Percentiles rank a stretch among this genome's conserved stretches.
phyloP scores from a whole-genome alignment of 1,140 invertebrate genomes.

The Sinonovacula constricta region DNA sequence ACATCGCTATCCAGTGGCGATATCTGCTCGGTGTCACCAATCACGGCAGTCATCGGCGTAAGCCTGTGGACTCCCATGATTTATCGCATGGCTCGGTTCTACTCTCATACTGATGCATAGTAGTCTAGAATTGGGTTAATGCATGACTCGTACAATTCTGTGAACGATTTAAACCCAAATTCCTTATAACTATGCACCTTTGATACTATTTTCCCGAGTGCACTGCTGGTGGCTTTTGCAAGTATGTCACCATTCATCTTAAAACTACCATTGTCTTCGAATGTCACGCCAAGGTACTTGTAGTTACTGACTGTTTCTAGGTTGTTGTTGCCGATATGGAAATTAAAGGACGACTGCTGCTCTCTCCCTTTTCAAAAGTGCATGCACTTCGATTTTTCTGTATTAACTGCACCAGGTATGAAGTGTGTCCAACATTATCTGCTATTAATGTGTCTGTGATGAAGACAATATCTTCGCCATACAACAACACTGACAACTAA shows the following conservation, averaged over 20 bases:
- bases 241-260: not conserved
- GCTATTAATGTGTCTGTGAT: slow-evolving; percentile 25
- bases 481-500: slow-evolving; percentile 43
- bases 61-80: slow-evolving; percentile 5
- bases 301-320: slow-evolving; percentile 42
- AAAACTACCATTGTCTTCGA: slow-evolving; percentile 28
- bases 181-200: not conserved
- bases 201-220: not conserved
- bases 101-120: not conserved
- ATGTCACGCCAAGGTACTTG: slow-evolving; percentile 49
- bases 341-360: not conserved
- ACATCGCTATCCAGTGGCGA: slow-evolving; percentile 1
- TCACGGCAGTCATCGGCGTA: slow-evolving; percentile 4
- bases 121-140: not conserved
- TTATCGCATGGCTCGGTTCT: slow-evolving; percentile 10
- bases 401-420: slow-evolving; percentile 55
- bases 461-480: slow-evolving; percentile 54
- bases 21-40: slow-evolving; percentile 15
- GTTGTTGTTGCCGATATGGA: slow-evolving; percentile 26
- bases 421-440: slow-evolving; percentile 42
- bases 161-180: not conserved
- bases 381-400: slow-evolving; percentile 49
- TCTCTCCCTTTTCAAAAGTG: slow-evolving; percentile 46
- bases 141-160: not conserved
- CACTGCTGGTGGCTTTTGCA: not conserved